Base-by-base conservation (phyloP, 2,888 invertebrate species). In the Mesorhabditis belari region DNA sequence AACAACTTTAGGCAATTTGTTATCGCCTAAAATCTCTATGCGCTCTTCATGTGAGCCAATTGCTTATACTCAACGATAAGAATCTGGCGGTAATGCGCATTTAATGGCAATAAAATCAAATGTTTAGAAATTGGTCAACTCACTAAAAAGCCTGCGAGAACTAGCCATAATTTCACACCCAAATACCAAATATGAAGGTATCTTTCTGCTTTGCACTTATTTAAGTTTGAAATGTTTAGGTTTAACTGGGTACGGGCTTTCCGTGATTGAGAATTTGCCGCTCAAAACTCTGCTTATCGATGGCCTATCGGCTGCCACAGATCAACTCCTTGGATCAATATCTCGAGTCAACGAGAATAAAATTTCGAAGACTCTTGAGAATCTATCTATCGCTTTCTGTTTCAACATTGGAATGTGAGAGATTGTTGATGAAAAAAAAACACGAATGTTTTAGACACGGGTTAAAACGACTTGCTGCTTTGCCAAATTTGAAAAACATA, bases 361-460 rank as follows among this genome's bases (percentile, higher is more conserved):
- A 29, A 57, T 6, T 25, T 9, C n/a, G 17, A 23, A 23, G 5
- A 60, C 50, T 6, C 55, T 72, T 4, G 27, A 61, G 23, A 56
- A 60, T 50, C 35, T 73, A 3, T 73, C 73, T 2, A 23, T 73
- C 24, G 67, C 73, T 19, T 71, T 64, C 44, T 73, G 70, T 60
- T 61, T 49, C 25, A 73, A 71, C 28, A 60, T 73, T 27, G 62
- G 66, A 17, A 49, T 59, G 54, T 62, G 49, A 55, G 53, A 28
- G 23, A 6, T 23, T 58, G 25, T 49, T 49, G n/a, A 9, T 21
- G 9, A 17, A n/a, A 17, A 25, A n/a, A 19, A 19, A 57, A 19
- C 53, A 55, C 12, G 23, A 5, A n/a, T 5, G 5, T 57, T 58
- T 54, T 49, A 58, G 58, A 12, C 23, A 51, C 27, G 67, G 67